These are phyloP conservation scores for Campaea margaritaria DNA, from an alignment of 2,888 invertebrate genomes.

Conservation along the genomic window DNA sequence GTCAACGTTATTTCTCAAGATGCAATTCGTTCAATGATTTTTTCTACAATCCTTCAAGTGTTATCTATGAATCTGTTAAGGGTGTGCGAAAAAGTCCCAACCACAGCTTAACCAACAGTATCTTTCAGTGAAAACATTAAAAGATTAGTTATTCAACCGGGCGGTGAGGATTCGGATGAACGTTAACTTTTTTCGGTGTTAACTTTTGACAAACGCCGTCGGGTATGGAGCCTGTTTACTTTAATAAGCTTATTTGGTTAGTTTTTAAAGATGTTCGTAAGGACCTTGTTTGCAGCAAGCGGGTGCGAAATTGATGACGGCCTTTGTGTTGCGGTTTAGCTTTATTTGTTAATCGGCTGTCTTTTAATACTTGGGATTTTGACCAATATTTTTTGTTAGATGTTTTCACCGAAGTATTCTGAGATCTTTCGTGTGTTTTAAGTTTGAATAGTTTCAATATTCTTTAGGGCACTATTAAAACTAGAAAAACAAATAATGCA, in stretches of 20 bases:
- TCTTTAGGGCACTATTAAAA: no score
- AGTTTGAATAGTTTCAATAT: no score
- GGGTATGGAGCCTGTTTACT: constrained; percentile 52
- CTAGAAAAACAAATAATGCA: no score
- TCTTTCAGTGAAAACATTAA: constrained; percentile 31
- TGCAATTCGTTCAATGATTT: constrained; percentile 1
- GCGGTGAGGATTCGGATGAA: constrained; percentile 37
- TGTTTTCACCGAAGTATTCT: no score
- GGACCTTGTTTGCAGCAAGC: constrained; percentile 61
- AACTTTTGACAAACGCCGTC: constrained; percentile 75
- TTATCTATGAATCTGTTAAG: constrained; percentile 71
- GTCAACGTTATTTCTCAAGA: neutral
- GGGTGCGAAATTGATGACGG: constrained; percentile 54
- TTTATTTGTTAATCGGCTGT: neutral
- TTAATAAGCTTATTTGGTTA: constrained; percentile 56
- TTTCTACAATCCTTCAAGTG: constrained; percentile 12
- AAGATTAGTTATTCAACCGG: constrained; percentile 46
- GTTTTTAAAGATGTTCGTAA: constrained; percentile 49
- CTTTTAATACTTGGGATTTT: neutral
- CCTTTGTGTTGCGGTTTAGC: constrained; percentile 17
- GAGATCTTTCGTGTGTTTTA: no score
- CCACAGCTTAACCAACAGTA: constrained; percentile 31
- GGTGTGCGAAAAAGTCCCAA: constrained; percentile 71
- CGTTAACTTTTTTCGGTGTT: constrained; percentile 61
- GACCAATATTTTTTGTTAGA: neutral